These are phyloP conservation scores for Cotesia glomerata DNA, from an alignment of 1,140 invertebrate genomes.

Conservation along the genomic window DNA sequence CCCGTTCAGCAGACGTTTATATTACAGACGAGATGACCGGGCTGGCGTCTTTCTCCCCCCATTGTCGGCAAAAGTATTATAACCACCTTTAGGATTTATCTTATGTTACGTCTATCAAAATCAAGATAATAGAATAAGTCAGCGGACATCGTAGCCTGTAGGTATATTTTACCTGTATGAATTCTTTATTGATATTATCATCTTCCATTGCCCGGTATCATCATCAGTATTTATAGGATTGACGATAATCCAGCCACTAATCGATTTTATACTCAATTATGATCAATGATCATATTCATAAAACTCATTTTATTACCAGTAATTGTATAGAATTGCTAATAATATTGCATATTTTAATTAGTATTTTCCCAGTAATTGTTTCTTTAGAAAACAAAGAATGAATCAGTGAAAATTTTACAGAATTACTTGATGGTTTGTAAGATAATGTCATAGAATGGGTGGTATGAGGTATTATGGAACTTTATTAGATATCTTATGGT, in stretches of 20 bases:
- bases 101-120: conserved; percentile 11
- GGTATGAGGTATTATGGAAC: too few species aligned
- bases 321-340: too few species aligned
- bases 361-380: too few species aligned
- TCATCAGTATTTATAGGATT: conserved; percentile 22
- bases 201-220: neutral
- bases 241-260: neutral
- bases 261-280: neutral
- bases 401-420: too few species aligned
- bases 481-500: too few species aligned
- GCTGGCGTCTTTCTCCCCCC: conserved; percentile 6
- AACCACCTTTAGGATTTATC: neutral
- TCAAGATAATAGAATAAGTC: conserved; percentile 8
- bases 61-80: conserved; percentile 4
- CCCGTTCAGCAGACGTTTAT: conserved; percentile 4
- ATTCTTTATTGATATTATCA: conserved; percentile 1
- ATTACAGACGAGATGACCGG: neutral
- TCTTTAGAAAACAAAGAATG: too few species aligned
- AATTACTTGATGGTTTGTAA: too few species aligned
- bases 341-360: too few species aligned
- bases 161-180: conserved; percentile 3
- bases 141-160: neutral
- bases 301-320: too few species aligned
- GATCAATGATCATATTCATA: neutral
- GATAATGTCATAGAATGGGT: too few species aligned